Evolutionary conservation across 2,888 invertebrate genomes (phyloP).

Genomic region (Pterostichus madidus): DNA sequence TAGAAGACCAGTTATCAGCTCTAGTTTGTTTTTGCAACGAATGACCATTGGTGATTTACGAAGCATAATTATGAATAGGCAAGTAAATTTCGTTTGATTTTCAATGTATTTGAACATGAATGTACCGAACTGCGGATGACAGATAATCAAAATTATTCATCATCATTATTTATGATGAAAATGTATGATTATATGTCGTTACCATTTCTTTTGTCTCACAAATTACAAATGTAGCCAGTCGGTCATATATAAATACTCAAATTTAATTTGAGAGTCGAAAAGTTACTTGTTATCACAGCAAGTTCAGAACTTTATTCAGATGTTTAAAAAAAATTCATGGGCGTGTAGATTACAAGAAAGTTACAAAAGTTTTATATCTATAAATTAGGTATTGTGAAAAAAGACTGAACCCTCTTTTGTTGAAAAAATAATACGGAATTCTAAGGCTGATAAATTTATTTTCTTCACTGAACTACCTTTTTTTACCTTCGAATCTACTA

Average conservation of each 20-base stretch:
- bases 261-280: conserved; percentile 20
- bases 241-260: conserved; percentile 14
- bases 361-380: conserved; percentile 37
- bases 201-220: conserved; percentile 35
- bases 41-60: not conserved
- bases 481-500: conserved; percentile 18
- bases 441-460: conserved; percentile 32
- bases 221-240: conserved; percentile 33
- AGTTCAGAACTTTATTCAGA: conserved; percentile 23
- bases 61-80: conserved; percentile 31
- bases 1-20: conserved; percentile 6
- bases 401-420: conserved; percentile 40
- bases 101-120: conserved; percentile 22
- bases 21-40: conserved; percentile 26
- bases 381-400: conserved; percentile 46
- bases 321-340: conserved; percentile 43
- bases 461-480: conserved; percentile 36
- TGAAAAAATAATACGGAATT: conserved; percentile 38
- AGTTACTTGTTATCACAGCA: conserved; percentile 19
- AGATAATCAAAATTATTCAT: conserved; percentile 46
- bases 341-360: conserved; percentile 40
- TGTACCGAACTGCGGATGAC: conserved; percentile 33
- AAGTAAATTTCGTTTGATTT: conserved; percentile 27
- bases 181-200: conserved; percentile 31
- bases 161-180: conserved; percentile 47